Conservation (phyloP, 2,888 invertebrate species). For the Hirtodrosophila cameraria region DNA sequence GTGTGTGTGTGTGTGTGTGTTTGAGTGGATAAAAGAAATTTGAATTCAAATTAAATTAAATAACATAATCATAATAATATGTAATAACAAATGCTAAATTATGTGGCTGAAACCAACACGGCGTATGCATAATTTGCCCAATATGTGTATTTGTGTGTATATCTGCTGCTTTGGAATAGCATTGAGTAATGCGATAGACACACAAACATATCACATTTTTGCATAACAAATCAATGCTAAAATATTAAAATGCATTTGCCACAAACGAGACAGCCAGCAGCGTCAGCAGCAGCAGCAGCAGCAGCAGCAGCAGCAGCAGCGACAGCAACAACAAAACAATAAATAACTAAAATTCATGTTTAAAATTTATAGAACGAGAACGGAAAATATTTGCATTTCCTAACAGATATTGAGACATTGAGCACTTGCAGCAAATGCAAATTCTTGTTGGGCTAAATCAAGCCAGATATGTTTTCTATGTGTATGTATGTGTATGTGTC, state of each 20-base stretch:
- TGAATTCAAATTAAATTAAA: conserved; percentile 78
- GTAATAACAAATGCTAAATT: conserved; percentile 78
- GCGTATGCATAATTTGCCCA: conserved; percentile 69
- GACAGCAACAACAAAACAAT: conserved; percentile 44
- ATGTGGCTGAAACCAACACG: conserved; percentile 67
- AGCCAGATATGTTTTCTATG: conserved; percentile 6
- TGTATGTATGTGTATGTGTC: too few relatives aligned
- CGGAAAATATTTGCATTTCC: conserved; percentile 65
- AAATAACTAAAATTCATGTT: conserved; percentile 77
- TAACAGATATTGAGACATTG: conserved; percentile 56
- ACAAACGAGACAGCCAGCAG: conserved; percentile 53
- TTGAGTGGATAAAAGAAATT: conserved; percentile 26
- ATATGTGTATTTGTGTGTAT: background rate
- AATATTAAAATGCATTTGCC: conserved; percentile 78
- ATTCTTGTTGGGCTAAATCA: conserved; percentile 40
- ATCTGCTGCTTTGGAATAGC: conserved; percentile 61
- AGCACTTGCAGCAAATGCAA: conserved; percentile 53
- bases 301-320: conserved; percentile 27
- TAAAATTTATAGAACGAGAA: conserved; percentile 58
- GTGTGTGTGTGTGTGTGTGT: background rate
- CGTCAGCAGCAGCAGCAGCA: conserved; percentile 22
- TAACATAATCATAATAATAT: conserved; percentile 77
- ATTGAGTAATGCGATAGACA: conserved; percentile 53
- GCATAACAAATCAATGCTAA: conserved; percentile 76
- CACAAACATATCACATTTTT: conserved; percentile 55